Base-by-base conservation (phyloP, 2,888 invertebrate species). In the Orgyia antiqua region DNA sequence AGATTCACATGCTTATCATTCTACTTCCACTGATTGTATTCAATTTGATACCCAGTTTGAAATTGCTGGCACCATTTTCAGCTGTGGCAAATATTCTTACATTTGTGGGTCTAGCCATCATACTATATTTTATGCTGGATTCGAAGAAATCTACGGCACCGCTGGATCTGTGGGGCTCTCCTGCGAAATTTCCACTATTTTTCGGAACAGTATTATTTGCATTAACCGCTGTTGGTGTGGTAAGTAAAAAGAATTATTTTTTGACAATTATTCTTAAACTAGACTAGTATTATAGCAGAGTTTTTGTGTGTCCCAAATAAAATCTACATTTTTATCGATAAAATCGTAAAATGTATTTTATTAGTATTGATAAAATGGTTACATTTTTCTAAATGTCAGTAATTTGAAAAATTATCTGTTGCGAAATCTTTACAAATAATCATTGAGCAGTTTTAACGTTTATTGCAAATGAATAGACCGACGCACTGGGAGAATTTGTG, bases 131-230 rank as follows among this genome's bases (percentile, higher is more conserved):
- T 58, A 20, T 84, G 94, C 31, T 45, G 28, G 75, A 72, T 1
- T 11, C 19, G 4, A 28, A 13, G 17, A 35, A 33, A 24, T 11
- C 24, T 1, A 9, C 89, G 8, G 88, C 88, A 2, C 60, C 84
- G 2, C 54, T 79, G 28, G 61, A 89, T 87, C 53, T 70, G 3
- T 75, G 73, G 73, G 78, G 78, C 2, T 68, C 76, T 0, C 13
- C 53, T 0, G 32, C 67, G 3, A 90, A 92, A 4, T 50, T 52
- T 13, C 52, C 52, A 6, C 19, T 52, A 4, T 52, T 52, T 58
- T 94, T 95, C 0, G 97, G 97, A 1, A 97, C 96, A 0, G 94
- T 95, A 2, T 87, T 98, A 33, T 98, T 96, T 72, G 95, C 97
- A 0, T 88, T 97, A 51, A 97, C 93, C 51, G 93, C 93, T 1